Evolutionary conservation across 2,888 invertebrate species (phyloP), one percentile per base, ranked within the genome.

Genomic region (Scaptomyza polygonia): DNA sequence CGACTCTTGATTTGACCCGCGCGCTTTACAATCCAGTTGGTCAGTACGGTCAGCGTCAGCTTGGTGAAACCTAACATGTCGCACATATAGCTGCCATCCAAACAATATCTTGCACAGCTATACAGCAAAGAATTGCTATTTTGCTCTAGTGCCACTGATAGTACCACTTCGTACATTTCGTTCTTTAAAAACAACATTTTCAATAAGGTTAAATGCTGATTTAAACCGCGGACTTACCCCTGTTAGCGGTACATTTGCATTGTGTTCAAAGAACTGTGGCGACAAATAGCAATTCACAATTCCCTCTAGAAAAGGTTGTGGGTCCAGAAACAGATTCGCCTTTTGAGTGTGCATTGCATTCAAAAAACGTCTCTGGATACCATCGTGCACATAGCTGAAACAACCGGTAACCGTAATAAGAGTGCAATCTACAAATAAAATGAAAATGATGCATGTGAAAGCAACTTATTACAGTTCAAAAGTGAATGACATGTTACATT

Each of bases 11-110:
- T 92, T 9, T 93, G 92, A 0, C 94, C 92, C 0, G 97, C 96
- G 32, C 95, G 93, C 51, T 94, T 93, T 94, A 96, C 96, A 3
- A 95, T 95, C 98, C 98, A 98, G 52, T 95, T 94, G 18, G 97
- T 93, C 27, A 96, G 91, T 3, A 94, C 94, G 55, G 93, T 87
- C 39, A 91, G 45, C 3, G 90, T 88, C 4, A 92, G 64, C 0
- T 90, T 89, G 12, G 89, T 86, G n/a, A 62, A 36, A 21, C 72
- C 66, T 8, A 85, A 54, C 44, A 78, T 72, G 32, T 88, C 75
- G 90, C 94, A 80, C 90, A 93, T 48, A 83, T 95, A n/a, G n/a
- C 95, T 95, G n/a, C 97, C 97, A 67, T 96, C 95, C 2, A 96
- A 94, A 96, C 97, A 97, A 80, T 94, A 94, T 51, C 93, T 93